phyloP scores from a whole-genome alignment of 2,888 invertebrate species.

The Clistopyga incitator region DNA sequence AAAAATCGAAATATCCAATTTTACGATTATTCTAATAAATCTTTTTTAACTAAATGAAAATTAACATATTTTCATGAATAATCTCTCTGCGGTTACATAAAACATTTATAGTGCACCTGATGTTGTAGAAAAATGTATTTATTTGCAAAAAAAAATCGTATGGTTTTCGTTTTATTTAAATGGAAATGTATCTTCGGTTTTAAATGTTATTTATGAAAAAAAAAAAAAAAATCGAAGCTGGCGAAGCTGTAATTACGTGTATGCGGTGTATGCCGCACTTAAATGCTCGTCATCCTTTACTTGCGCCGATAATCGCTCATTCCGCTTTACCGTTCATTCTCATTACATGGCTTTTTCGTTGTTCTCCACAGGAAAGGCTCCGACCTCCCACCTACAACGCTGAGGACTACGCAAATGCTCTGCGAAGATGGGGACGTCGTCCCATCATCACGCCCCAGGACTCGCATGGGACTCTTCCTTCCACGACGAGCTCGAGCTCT shows the following conservation, averaged over 20 bases:
- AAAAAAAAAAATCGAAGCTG: neutral
- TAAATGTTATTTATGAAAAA: too few relatives aligned
- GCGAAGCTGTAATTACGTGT: conserved; percentile 60
- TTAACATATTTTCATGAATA: too few relatives aligned
- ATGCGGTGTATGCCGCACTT: conserved; percentile 54
- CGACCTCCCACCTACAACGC: conserved; percentile 96
- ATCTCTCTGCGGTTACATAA: too few relatives aligned
- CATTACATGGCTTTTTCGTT: conserved; percentile 5
- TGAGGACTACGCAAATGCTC: conserved; percentile 93
- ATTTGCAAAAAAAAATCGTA: too few relatives aligned
- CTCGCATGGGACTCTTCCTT: conserved; percentile 81
- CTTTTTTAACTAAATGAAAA: too few relatives aligned
- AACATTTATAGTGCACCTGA: too few relatives aligned
- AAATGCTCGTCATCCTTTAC: conserved; percentile 36
- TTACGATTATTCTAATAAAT: too few relatives aligned
- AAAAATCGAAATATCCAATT: too few relatives aligned
- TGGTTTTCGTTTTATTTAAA: neutral
- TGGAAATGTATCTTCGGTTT: neutral
- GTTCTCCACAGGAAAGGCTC: conserved; percentile 89
- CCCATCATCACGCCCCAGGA: conserved; percentile 84
- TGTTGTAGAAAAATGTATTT: too few relatives aligned
- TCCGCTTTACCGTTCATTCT: conserved; percentile 45
- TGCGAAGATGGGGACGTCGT: conserved; percentile 92
- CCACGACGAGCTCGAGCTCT: conserved; percentile 83
- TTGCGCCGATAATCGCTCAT: conserved; percentile 42